Conservation (phyloP, 2,113 vertebrate genomes). For the Redunca redunca region DNA sequence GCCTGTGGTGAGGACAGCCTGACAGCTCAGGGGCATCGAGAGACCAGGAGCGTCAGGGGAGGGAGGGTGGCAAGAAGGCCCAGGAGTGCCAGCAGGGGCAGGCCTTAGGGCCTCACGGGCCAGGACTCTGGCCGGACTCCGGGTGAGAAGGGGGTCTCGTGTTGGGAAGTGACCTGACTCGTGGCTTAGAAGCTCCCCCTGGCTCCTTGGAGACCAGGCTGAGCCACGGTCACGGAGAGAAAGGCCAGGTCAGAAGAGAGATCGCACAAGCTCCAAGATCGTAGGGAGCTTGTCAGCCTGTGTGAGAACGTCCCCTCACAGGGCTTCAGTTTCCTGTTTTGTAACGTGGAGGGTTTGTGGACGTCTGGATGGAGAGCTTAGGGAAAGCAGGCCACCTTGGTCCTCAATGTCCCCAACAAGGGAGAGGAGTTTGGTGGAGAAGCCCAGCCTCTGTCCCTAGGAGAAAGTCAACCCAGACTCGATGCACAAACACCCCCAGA, state of each 20-base stretch:
- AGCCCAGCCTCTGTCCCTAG: too few species aligned
- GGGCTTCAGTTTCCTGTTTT: background rate
- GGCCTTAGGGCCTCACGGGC: background rate
- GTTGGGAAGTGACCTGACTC: background rate
- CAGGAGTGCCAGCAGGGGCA: background rate
- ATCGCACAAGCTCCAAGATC: rapidly evolving
- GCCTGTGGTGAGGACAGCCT: background rate
- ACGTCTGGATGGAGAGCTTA: background rate
- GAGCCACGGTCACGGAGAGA: background rate
- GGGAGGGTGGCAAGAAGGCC: background rate
- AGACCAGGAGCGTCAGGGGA: background rate
- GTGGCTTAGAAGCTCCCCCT: background rate
- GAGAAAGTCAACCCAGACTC: background rate
- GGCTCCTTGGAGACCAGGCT: background rate
- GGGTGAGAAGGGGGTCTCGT: background rate
- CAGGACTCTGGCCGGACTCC: background rate
- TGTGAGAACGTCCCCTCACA: rapidly evolving
- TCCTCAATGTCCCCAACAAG: background rate
- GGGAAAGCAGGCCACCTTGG: rapidly evolving
- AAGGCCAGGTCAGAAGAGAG: background rate
- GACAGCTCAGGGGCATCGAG: background rate
- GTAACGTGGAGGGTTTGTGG: too few species aligned
- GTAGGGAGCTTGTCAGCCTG: background rate
- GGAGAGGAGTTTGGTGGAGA: background rate
- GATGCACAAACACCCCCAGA: background rate